Base-by-base conservation (phyloP, 2,888 invertebrate species). In the Ferdinandea cuprea region DNA sequence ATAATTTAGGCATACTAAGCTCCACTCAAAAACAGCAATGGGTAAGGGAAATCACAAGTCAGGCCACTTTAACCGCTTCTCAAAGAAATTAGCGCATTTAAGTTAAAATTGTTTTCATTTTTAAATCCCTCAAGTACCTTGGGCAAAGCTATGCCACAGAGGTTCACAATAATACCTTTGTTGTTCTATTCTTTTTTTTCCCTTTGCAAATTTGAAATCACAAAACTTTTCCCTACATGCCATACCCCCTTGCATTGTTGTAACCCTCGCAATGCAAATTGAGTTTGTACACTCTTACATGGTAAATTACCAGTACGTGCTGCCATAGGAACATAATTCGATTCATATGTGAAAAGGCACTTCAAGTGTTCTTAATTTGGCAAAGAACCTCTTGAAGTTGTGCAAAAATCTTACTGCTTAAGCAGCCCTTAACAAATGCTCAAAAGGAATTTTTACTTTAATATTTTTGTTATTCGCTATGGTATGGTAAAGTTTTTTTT, bases 331-430 rank as follows among this genome's bases (percentile, higher is more conserved):
- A 17, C 17, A 42, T 11, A 50, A 48, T 13, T 40, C 37, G 30
- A 35, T 13, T 40, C 50, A 52, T 17, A 42, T 66, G 40, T n/a
- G 30, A n/a, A 30, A 17, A 52, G 17, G 17, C 42, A 37, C 7
- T 35, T 42, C 40, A 40, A 40, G 52, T 52, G 37, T 42, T 28
- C 65, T 66, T 66, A 66, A 66, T 66, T 50, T 66, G 40, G 65
- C 52, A 40, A 66, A 66, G 65, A 40, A 52, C 52, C 52, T 30
- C 52, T 66, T 66, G 40, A 66, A 28, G 25, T 50, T 52, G 19
- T 19, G 30, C 21, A 56, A 37, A 54, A 56, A 21, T n/a, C 35
- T 15, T 35, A 17, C 37, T 25, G 37, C 37, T 50, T n/a, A 40
- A 65, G 50, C 35, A 28, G 28, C 35, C 25, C 50, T 50, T 9